Conservation (phyloP, 2,888 invertebrate species). For the Drosophila melanosoma region DNA sequence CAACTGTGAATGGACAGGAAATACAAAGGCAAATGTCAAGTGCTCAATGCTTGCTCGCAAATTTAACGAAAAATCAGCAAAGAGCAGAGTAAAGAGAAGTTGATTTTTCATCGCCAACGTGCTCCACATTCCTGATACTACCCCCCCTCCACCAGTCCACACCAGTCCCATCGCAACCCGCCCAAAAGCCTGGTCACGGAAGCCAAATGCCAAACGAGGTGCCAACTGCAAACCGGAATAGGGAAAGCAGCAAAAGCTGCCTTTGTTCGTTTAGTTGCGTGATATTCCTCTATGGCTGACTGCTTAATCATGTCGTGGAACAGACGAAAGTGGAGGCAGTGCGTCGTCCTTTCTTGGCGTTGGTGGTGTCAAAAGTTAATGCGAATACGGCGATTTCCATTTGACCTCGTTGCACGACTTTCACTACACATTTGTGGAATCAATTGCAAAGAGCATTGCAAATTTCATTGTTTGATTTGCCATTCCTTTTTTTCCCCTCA, state of each 20-base stretch:
- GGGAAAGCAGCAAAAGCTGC: constrained; percentile 31
- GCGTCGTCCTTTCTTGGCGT: constrained; percentile 1
- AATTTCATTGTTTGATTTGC: constrained; percentile 71
- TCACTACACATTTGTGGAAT: constrained; percentile 43
- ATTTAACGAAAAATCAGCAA: constrained; percentile 58
- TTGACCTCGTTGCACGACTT: constrained; percentile 74
- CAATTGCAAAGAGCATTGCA: constrained; percentile 66
- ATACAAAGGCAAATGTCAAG: constrained; percentile 58
- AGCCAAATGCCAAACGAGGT: constrained; percentile 64
- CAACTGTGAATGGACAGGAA: constrained; percentile 29
- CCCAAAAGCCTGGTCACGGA: constrained; percentile 22
- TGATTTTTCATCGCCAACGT: constrained; percentile 63
- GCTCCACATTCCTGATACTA: constrained; percentile 12
- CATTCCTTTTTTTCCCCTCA: constrained; percentile 1
- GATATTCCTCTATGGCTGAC: constrained; percentile 75
- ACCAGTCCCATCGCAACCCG: background rate
- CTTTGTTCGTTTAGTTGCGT: constrained; percentile 77
- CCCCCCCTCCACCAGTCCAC: no score
- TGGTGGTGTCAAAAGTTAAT: constrained; percentile 76
- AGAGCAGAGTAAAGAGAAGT: constrained; percentile 34
- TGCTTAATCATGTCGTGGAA: constrained; percentile 70
- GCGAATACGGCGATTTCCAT: constrained; percentile 78
- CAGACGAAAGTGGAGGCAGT: background rate
- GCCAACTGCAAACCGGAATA: constrained; percentile 47
- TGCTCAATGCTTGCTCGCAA: constrained; percentile 45